Conservation (phyloP, 2,113 vertebrate species). For the Sminthopsis crassicaudata region DNA sequence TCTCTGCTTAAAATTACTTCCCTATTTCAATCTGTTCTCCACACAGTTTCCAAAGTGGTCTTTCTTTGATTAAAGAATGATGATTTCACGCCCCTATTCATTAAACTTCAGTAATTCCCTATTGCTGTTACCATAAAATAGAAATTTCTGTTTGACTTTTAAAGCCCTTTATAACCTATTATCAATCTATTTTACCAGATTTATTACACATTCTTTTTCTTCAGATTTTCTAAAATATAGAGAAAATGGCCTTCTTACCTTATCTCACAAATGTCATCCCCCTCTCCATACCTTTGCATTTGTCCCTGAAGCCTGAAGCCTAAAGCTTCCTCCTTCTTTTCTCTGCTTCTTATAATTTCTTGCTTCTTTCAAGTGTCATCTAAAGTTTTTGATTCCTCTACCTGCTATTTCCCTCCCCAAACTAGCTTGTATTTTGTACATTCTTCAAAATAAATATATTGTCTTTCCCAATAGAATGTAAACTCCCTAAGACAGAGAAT, state of each 20-base stretch:
- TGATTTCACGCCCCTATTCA: not conserved
- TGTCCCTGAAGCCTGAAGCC: not conserved
- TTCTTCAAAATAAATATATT: not conserved
- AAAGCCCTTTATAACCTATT: not conserved
- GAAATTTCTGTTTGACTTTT: not conserved
- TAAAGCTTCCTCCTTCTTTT: not conserved
- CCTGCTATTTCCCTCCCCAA: not conserved
- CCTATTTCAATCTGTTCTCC: not conserved
- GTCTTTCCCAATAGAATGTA: not conserved
- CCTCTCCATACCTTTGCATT: not conserved
- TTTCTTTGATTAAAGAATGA: not conserved
- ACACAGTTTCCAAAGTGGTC: not conserved
- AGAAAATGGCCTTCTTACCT: not conserved
- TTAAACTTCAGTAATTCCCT: not conserved
- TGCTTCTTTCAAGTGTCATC: not conserved
- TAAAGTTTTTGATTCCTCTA: not conserved
- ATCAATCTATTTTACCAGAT: not conserved
- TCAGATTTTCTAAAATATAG: not conserved
- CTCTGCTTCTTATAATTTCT: not conserved
- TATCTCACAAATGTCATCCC: not conserved
- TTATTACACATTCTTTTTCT: not conserved
- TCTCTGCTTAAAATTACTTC: not conserved
- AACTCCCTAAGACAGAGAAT: not conserved
- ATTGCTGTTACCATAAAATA: not conserved
- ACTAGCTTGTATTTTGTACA: not conserved